phyloP scores from a whole-genome alignment of 2,888 invertebrate species.

The Heliconius charithonia region DNA sequence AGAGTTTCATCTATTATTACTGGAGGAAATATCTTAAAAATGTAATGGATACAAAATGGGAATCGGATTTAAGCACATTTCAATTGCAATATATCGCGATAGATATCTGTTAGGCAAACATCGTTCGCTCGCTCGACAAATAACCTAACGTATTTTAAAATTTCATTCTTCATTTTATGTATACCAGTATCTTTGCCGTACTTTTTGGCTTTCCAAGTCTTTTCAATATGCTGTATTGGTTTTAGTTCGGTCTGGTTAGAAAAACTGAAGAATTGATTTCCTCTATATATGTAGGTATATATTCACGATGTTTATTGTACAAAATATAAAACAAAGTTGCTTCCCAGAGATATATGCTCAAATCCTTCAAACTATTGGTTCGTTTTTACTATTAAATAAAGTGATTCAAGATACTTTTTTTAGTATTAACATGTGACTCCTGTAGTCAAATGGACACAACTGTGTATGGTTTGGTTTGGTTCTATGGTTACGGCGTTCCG shows the following conservation, averaged over 20 bases:
- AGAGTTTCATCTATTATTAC: background rate
- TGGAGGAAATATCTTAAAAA: constrained; percentile 18
- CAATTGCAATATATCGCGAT: constrained; percentile 41
- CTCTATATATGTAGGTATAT: no score
- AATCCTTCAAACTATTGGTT: no score
- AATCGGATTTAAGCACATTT: constrained; percentile 39
- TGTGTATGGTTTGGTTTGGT: no score
- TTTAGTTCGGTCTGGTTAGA: background rate
- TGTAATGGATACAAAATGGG: constrained; percentile 35
- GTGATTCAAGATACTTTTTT: no score
- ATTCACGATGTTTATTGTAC: no score
- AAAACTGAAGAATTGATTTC: background rate
- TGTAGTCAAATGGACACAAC: no score
- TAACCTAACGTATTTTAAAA: constrained; percentile 39
- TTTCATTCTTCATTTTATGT: constrained; percentile 31
- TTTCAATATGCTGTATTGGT: constrained; percentile 11
- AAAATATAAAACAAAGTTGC: no score
- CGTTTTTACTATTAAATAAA: no score
- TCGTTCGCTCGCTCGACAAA: constrained; percentile 33
- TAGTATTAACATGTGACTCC: no score
- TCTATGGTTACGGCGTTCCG: no score
- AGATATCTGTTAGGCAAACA: constrained; percentile 44
- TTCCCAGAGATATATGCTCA: no score
- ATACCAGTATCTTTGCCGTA: constrained; percentile 7
- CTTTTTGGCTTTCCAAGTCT: constrained; percentile 11